Evolutionary conservation across 2,888 invertebrate species (phyloP).

Genomic region (Masnerella sp.): DNA sequence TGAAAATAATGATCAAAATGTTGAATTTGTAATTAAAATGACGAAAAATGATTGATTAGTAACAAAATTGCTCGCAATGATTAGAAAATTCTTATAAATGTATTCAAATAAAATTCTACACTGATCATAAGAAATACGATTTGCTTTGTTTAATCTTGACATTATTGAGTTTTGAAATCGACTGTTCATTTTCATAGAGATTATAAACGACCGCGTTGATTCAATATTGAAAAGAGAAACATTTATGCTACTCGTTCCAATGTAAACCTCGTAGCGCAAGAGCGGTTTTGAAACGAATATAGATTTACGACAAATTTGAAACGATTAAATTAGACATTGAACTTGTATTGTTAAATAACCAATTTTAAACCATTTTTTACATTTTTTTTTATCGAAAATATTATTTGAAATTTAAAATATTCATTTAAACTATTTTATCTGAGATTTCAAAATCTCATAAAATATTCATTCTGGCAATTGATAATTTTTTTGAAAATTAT

Average conservation of each 20-base stretch:
- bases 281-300: neutral
- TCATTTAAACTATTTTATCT: too few relatives aligned
- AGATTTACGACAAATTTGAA: constrained; percentile 3
- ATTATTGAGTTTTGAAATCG: constrained; percentile 3
- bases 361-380: too few relatives aligned
- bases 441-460: too few relatives aligned
- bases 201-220: constrained; percentile 6
- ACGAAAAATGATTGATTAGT: too few relatives aligned
- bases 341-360: neutral
- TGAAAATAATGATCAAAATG: too few relatives aligned
- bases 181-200: neutral
- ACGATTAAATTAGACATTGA: neutral
- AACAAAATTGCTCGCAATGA: too few relatives aligned
- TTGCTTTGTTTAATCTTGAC: neutral
- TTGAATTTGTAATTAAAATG: too few relatives aligned
- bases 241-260: constrained; percentile 11
- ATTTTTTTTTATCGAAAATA: too few relatives aligned
- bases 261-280: neutral
- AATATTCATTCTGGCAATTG: too few relatives aligned
- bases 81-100: too few relatives aligned
- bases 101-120: neutral
- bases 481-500: too few relatives aligned
- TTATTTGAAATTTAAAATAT: too few relatives aligned
- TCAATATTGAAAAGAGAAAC: constrained; percentile 3
- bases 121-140: neutral